phyloP scores from a whole-genome alignment of 2,797 vertebrate genomes.

The Paguma larvata region DNA sequence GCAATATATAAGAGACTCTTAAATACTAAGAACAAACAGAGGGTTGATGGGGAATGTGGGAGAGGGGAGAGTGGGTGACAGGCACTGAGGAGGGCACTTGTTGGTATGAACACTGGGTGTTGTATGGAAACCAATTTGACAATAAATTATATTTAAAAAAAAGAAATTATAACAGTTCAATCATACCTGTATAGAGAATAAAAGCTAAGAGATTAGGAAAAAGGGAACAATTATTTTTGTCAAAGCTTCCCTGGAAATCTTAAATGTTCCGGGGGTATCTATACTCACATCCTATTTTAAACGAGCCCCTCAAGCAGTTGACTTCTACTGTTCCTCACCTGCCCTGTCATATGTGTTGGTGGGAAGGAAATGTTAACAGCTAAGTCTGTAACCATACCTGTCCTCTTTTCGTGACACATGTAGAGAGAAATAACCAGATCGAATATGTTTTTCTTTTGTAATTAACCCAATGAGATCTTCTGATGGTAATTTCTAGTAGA shows the following conservation, averaged over 20 bases:
- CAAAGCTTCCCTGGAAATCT: background rate
- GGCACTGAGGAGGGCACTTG: too few relatives aligned
- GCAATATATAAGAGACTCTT: too few relatives aligned
- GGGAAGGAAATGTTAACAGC: background rate
- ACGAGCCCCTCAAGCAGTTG: background rate
- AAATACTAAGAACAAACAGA: too few relatives aligned
- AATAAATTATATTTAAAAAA: too few relatives aligned
- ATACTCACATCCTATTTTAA: background rate
- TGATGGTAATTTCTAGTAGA: background rate
- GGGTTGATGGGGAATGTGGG: too few relatives aligned
- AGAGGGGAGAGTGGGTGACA: too few relatives aligned
- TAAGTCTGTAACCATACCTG: background rate
- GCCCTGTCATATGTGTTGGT: background rate
- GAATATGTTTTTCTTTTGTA: background rate
- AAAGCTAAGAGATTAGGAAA: background rate
- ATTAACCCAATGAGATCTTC: background rate
- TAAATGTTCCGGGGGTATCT: background rate
- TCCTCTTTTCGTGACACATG: background rate
- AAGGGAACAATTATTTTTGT: background rate
- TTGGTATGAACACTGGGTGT: too few relatives aligned
- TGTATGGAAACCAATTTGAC: too few relatives aligned
- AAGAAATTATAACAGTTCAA: background rate
- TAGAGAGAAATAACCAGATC: background rate
- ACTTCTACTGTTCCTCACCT: background rate
- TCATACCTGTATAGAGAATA: background rate